Conservation (phyloP, 1,140 invertebrate genomes). For the Homalodisca vitripennis region DNA sequence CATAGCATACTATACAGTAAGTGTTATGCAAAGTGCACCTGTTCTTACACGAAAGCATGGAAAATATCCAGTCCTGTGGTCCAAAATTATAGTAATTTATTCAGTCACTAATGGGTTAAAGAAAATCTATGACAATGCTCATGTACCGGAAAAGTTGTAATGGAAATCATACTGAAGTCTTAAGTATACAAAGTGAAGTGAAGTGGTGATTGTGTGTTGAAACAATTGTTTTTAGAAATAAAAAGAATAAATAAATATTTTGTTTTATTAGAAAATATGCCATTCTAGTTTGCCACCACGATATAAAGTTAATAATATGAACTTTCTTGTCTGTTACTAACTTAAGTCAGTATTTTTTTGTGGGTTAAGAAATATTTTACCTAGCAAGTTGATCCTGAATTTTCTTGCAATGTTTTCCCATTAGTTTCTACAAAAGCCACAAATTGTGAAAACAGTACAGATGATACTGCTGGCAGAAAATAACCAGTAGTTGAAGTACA, state of each 20-base stretch:
- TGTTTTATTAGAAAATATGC: not conserved
- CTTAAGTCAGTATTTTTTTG: not conserved
- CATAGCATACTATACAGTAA: too few relatives aligned
- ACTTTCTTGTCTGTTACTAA: not conserved
- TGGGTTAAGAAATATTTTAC: not conserved
- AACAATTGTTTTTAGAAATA: not conserved
- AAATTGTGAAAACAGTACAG: slow-evolving; percentile 56
- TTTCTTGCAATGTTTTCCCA: slow-evolving; percentile 71
- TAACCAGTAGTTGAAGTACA: slow-evolving; percentile 72
- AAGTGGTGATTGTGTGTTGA: not conserved
- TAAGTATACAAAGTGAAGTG: too few relatives aligned
- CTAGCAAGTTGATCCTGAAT: slow-evolving; percentile 42
- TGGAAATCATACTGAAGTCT: too few relatives aligned
- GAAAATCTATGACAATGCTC: too few relatives aligned
- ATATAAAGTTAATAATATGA: not conserved
- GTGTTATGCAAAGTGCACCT: too few relatives aligned
- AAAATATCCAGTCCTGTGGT: too few relatives aligned
- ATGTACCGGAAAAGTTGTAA: too few relatives aligned
- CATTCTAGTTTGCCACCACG: not conserved
- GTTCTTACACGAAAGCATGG: too few relatives aligned
- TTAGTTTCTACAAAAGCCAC: slow-evolving; percentile 77
- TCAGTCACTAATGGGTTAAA: too few relatives aligned
- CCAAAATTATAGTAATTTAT: too few relatives aligned
- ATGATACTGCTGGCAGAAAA: slow-evolving; percentile 68
- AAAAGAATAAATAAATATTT: not conserved